Evolutionary conservation across 2,113 vertebrate species (phyloP).

Genomic region (Empidonax alnorum): DNA sequence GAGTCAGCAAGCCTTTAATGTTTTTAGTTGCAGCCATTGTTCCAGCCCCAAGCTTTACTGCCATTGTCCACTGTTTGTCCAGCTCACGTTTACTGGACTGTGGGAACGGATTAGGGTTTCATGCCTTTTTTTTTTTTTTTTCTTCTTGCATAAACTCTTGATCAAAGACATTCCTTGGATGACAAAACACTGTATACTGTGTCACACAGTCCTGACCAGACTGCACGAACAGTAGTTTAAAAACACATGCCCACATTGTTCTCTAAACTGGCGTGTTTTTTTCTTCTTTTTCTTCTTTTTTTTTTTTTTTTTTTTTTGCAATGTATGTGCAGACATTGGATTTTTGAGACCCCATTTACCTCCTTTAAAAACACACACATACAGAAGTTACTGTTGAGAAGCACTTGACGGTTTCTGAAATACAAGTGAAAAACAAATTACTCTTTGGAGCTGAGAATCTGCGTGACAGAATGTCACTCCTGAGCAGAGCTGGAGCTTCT

Average conservation of each 20-base stretch:
- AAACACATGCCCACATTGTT: slow-evolving; percentile 77
- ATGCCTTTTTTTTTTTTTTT: slow-evolving; percentile 74
- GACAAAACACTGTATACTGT: slow-evolving; percentile 85
- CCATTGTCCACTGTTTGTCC: slow-evolving; percentile 83
- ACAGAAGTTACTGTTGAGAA: not conserved
- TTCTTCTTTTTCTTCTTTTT: not conserved
- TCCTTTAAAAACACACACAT: not conserved
- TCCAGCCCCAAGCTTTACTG: slow-evolving; percentile 71
- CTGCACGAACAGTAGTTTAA: slow-evolving; percentile 70
- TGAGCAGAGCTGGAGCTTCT: not conserved
- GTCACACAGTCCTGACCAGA: slow-evolving; percentile 75
- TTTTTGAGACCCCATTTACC: slow-evolving; percentile 15
- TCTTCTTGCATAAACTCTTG: slow-evolving; percentile 81
- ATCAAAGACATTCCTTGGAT: slow-evolving; percentile 92
- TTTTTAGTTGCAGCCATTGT: slow-evolving; percentile 74
- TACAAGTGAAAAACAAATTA: not conserved
- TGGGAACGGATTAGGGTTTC: slow-evolving; percentile 92
- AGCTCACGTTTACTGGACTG: slow-evolving; percentile 83
- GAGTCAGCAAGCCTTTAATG: slow-evolving; percentile 76
- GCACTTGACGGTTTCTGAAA: not conserved
- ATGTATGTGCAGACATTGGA: slow-evolving; percentile 45
- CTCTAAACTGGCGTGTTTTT: slow-evolving; percentile 55
- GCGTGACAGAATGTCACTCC: not conserved
- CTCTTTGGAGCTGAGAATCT: not conserved
- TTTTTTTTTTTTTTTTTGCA: not conserved